Percentiles rank a stretch among this genome's conserved stretches.
phyloP scores from a whole-genome alignment of 2,888 invertebrate species.

The Bimastos eiseni region DNA sequence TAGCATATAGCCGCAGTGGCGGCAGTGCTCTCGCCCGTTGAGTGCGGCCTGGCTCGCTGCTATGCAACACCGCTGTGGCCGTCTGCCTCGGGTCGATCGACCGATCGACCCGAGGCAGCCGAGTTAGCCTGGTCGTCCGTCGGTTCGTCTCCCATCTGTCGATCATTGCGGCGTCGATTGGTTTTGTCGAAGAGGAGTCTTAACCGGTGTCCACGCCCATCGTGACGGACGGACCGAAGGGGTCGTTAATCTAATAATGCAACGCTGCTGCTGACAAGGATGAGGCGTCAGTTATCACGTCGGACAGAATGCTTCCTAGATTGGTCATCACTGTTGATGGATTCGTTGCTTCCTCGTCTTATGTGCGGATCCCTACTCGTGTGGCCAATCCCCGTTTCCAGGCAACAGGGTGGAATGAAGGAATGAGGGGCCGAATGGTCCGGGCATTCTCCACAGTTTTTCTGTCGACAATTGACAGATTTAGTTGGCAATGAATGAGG shows the following conservation, averaged over 20 bases:
- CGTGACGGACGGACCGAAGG: background rate
- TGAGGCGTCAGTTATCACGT: background rate
- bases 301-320: background rate
- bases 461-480: slow-evolving; percentile 2
- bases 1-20: background rate
- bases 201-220: slow-evolving; percentile 9
- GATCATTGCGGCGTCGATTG: background rate
- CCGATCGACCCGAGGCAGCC: background rate
- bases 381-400: background rate
- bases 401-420: background rate
- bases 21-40: background rate
- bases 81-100: background rate
- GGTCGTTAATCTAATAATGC: background rate
- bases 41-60: background rate
- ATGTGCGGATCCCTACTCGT: background rate
- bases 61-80: slow-evolving; percentile 5
- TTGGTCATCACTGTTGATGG: background rate
- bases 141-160: background rate
- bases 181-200: background rate
- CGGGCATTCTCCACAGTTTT: background rate
- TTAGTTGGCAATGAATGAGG: background rate
- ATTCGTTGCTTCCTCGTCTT: background rate
- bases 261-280: background rate
- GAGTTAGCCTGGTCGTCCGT: background rate
- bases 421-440: background rate